Conservation (phyloP, 2,113 vertebrate genomes). For the Eulacestoma nigropectus region DNA sequence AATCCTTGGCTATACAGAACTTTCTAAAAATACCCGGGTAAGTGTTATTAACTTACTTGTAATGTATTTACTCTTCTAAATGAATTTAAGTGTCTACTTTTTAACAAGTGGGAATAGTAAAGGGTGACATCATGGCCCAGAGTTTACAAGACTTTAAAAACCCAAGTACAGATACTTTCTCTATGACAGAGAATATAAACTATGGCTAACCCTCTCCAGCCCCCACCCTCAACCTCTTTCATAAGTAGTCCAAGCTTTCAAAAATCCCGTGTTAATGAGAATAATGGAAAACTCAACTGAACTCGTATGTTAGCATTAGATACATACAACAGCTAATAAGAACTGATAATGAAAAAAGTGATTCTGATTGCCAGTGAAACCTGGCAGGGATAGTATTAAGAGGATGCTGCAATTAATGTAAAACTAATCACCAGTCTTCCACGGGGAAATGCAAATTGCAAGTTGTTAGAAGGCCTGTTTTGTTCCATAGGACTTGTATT, state of each 20-base stretch:
- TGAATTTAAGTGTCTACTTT: neutral
- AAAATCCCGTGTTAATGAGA: neutral
- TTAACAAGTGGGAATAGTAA: neutral
- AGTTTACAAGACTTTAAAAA: neutral
- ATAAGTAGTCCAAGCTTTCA: neutral
- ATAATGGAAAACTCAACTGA: neutral
- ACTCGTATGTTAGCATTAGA: neutral
- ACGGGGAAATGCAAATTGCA: slow-evolving; percentile 40
- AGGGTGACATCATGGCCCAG: neutral
- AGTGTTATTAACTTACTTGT: neutral
- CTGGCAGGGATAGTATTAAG: slow-evolving; percentile 1
- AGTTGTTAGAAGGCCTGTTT: slow-evolving; percentile 35
- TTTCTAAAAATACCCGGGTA: neutral
- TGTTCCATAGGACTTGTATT: slow-evolving; percentile 40
- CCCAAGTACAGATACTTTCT: neutral
- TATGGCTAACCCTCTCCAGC: neutral
- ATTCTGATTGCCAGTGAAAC: neutral
- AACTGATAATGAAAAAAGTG: neutral
- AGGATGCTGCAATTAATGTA: slow-evolving; percentile 44
- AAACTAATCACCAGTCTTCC: slow-evolving; percentile 47
- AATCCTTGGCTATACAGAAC: neutral
- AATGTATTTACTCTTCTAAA: neutral
- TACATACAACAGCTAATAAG: neutral
- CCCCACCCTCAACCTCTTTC: neutral
- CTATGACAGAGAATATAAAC: neutral